A percentile compares a stretch with the other conserved stretches of the same genome.
Conservation (phyloP, 2,797 vertebrate genomes). For the Spondyliosoma cantharus region DNA sequence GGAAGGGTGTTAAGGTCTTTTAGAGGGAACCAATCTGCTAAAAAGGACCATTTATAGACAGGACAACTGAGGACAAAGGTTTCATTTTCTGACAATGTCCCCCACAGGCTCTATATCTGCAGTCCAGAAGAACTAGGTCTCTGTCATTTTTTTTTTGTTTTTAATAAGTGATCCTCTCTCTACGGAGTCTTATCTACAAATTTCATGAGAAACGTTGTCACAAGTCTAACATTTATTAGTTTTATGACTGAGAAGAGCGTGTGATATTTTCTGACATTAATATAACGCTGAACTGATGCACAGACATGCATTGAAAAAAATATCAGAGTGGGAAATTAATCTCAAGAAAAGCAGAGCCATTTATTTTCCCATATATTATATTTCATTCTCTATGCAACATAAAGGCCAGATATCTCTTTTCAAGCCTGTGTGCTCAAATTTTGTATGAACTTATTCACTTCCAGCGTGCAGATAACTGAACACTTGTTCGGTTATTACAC, state of each 20-base stretch:
- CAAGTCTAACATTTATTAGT: constrained; percentile 60
- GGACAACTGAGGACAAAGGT: constrained; percentile 59
- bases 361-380: constrained; percentile 34
- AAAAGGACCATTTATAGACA: constrained; percentile 55
- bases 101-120: constrained; percentile 48
- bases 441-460: constrained; percentile 1
- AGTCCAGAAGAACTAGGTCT: constrained; percentile 40
- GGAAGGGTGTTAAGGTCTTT: constrained; percentile 44
- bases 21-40: constrained; percentile 39
- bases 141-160: constrained; percentile 51
- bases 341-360: constrained; percentile 32
- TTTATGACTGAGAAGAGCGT: constrained; percentile 42
- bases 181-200: constrained; percentile 58
- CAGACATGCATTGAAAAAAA: constrained; percentile 25
- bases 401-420: background rate
- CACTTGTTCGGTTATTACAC: background rate
- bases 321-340: constrained; percentile 46
- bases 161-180: constrained; percentile 70
- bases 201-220: constrained; percentile 51
- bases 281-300: constrained; percentile 54
- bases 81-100: constrained; percentile 66
- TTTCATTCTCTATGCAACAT: constrained; percentile 13
- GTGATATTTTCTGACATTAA: constrained; percentile 59
- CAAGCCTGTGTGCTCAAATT: background rate
- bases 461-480: background rate